These are phyloP conservation scores for Drosophila incognita DNA, from an alignment of 2,888 invertebrate genomes.

Conservation along the genomic window DNA sequence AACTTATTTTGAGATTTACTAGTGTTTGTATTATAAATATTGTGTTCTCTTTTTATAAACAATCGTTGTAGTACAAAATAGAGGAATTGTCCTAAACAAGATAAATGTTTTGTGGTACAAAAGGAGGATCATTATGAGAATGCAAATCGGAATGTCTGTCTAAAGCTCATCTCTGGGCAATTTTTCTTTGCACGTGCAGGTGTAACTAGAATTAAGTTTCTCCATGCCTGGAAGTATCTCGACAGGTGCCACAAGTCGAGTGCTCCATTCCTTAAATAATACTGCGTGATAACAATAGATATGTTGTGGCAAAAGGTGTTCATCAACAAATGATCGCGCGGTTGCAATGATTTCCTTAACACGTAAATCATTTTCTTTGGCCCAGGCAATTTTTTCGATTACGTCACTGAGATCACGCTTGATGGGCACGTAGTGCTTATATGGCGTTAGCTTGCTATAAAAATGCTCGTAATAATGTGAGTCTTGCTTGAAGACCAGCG, in stretches of 20 bases:
- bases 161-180: constrained; percentile 80
- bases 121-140: background rate
- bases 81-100: constrained; percentile 7
- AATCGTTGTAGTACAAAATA: constrained; percentile 3
- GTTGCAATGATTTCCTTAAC: constrained; percentile 88
- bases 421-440: constrained; percentile 93
- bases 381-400: constrained; percentile 91
- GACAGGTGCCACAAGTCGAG: constrained; percentile 87
- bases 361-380: constrained; percentile 89
- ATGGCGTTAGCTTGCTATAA: constrained; percentile 90
- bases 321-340: constrained; percentile 90
- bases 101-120: background rate
- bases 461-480: constrained; percentile 98
- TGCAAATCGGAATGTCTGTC: constrained; percentile 38
- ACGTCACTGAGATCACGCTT: constrained; percentile 92
- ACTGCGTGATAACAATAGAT: constrained; percentile 95
- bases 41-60: constrained; percentile 1
- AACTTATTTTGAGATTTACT: constrained; percentile 3
- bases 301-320: constrained; percentile 92
- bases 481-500: constrained; percentile 95
- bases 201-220: constrained; percentile 85
- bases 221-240: constrained; percentile 88
- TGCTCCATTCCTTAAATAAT: constrained; percentile 91
- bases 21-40: constrained; percentile 7
- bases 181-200: constrained; percentile 79